phyloP scores from a whole-genome alignment of 2,113 vertebrate genomes.

The Pituophis catenifer region DNA sequence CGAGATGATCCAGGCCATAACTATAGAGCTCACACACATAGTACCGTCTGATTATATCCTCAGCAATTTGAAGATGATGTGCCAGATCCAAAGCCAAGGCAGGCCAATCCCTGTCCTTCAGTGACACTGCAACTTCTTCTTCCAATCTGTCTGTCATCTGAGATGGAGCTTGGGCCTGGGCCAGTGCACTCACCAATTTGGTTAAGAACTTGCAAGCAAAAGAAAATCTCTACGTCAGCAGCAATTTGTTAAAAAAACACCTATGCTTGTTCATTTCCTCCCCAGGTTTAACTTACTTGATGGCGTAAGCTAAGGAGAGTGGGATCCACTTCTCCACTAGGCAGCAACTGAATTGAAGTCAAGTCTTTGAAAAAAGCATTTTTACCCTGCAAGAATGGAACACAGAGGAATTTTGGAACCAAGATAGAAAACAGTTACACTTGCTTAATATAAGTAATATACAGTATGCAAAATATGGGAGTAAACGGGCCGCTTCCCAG shows the following conservation, averaged over 20 bases:
- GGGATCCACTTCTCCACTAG: constrained; percentile 90
- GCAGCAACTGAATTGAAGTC: constrained; percentile 91
- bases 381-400: constrained; percentile 80
- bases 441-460: background rate
- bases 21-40: constrained; percentile 92
- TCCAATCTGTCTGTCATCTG: constrained; percentile 45
- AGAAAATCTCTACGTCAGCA: background rate
- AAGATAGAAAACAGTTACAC: background rate
- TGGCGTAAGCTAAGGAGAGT: constrained; percentile 80
- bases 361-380: constrained; percentile 97
- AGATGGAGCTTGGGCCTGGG: constrained; percentile 71
- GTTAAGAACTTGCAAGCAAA: constrained; percentile 80
- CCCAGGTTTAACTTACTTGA: constrained; percentile 75
- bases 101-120: constrained; percentile 83
- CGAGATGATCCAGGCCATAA: constrained; percentile 86
- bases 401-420: background rate
- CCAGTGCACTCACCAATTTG: constrained; percentile 81
- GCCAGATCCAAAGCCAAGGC: constrained; percentile 81
- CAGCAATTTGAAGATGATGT: constrained; percentile 84
- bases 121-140: constrained; percentile 46
- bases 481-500: background rate
- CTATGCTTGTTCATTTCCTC: background rate
- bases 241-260: constrained; percentile 18
- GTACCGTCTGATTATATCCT: constrained; percentile 84
- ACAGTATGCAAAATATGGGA: background rate